Evolutionary conservation across 2,113 vertebrate genomes (phyloP), one percentile per base, ranked within the genome.

Genomic region (Neotoma lepida): DNA sequence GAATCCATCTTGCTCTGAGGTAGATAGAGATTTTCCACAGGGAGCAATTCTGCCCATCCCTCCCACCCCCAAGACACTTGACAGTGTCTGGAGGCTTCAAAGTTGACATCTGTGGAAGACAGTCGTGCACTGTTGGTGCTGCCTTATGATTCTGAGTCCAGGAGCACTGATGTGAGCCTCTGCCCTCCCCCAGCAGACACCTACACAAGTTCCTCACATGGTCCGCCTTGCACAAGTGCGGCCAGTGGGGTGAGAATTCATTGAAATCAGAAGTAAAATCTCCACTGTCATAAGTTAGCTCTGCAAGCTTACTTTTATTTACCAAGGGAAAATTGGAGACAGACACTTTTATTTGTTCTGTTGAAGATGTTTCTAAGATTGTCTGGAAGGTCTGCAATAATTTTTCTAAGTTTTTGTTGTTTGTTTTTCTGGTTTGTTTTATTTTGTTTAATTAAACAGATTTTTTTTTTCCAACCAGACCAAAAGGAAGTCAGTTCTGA

Each of bases 201-300:
- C 30, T 24, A 3, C 2, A 26, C 33, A 4, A 13, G 20, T 15
- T 22, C 84, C 63, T n/a, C 14, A 35, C 2, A 1, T n/a, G 63
- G 1, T 10, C 20, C 0, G 6, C 28, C 33, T 22, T n/a, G 33
- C 84, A 15, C 64, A 51, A 33, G 30, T 1, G 18, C 20, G 9
- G 84, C 41, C 33, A 1, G 49, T 49, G 18, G 28, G 39, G 6
- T 15, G 20, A 15, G 33, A 15, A 44, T 14, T 54, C 44, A 26
- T 13, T 64, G 58, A 86, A 22, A 6, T 66, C 41, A 49, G 17
- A 85, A 85, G 61, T 68, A 35, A 49, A 35, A 12, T 70, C 85
- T 70, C 46, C 46, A 0, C 76, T 28, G 0, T 70, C 68, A 12
- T 6, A 2, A 54, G 14, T 0, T 0, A 9, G 54, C 85, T 84